Evolutionary conservation across 1,140 invertebrate genomes (phyloP), one percentile per base, ranked within the genome.

Genomic region (Drosophila punjabiensis): DNA sequence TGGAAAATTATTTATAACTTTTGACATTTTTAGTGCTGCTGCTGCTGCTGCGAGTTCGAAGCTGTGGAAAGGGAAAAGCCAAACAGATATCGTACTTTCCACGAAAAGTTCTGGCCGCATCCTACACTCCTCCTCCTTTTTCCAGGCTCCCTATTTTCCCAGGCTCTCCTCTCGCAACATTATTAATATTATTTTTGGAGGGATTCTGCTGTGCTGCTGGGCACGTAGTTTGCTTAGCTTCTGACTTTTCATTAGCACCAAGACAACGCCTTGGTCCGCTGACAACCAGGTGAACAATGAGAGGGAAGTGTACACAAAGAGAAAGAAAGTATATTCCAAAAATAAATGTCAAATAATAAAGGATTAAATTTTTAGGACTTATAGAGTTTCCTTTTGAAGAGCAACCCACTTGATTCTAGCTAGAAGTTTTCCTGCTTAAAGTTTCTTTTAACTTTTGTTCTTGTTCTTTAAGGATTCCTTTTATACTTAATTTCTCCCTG

Each of bases 1-100:
- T 89, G 78, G 83, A 89, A 89, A 89, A 79, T 81, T 90, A 90
- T 90, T 86, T 90, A 82, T 90, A 88, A 88, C 85, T 88, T 88
- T 84, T 88, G 84, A 88, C 84, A 75, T 88, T 89, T 84, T 75
- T 75, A 75, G 71, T 75, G 71, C 68, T 75, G 84, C 67, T 39
- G 45, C 16, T 30, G 10, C 11, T 30, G 14, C 14, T n/a, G 56
- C 24, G 24, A 24, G 24, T 24, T 24, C 24, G 24, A 24, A 24
- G 43, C 50, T 50, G 47, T 32, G 63, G 24, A 60, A 59, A 65
- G 32, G 30, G 20, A 50, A 64, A 35, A 47, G 58, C 52, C 67
- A 65, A 65, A 32, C 55, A 75, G 56, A 58, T 50, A 30, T 64
- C 18, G 37, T 28, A 37, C 47, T 69, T 53, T 70, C 65, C 65